A percentile compares a stretch with the other conserved stretches of the same genome.
phyloP scores from a whole-genome alignment of 2,888 invertebrate genomes.

The Caenorhabditis sulstoni region DNA sequence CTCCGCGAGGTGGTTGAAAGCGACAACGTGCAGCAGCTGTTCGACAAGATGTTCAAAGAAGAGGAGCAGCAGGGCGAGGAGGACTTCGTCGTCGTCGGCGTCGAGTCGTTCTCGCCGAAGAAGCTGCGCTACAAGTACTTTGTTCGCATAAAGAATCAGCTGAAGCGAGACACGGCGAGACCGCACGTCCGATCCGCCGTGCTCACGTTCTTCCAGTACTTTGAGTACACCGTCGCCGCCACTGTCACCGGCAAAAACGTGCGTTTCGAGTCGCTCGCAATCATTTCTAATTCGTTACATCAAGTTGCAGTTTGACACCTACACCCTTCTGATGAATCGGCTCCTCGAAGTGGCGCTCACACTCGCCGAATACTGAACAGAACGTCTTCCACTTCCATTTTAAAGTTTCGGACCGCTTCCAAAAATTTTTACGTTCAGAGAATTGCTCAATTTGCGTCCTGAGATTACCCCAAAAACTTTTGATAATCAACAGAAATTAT shows the following conservation, averaged over 20 bases:
- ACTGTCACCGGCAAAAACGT: slow-evolving; percentile 17
- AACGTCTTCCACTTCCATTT: too few relatives aligned
- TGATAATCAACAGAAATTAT: too few relatives aligned
- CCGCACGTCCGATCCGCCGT: slow-evolving; percentile 21
- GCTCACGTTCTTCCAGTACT: slow-evolving; percentile 24
- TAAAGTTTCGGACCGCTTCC: too few relatives aligned
- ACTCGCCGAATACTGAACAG: background rate
- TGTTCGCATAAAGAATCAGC: background rate
- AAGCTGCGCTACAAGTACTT: slow-evolving; percentile 12
- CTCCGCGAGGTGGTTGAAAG: background rate
- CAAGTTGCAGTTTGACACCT: slow-evolving; percentile 18
- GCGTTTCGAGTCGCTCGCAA: background rate
- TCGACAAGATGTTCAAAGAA: slow-evolving; percentile 25
- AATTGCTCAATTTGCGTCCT: too few relatives aligned
- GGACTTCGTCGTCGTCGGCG: slow-evolving; percentile 8
- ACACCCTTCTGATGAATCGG: slow-evolving; percentile 7
- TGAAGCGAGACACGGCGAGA: background rate
- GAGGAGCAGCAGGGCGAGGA: slow-evolving; percentile 7
- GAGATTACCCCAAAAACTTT: too few relatives aligned
- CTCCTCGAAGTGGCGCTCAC: slow-evolving; percentile 6
- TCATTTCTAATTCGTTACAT: background rate
- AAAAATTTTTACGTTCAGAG: too few relatives aligned
- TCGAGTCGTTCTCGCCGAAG: background rate
- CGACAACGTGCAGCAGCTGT: slow-evolving; percentile 6
- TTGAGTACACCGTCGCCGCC: slow-evolving; percentile 23